Evolutionary conservation across 2,888 invertebrate species (phyloP), one percentile per base, ranked within the genome.

Genomic region (Archaeoteleia sp.): DNA sequence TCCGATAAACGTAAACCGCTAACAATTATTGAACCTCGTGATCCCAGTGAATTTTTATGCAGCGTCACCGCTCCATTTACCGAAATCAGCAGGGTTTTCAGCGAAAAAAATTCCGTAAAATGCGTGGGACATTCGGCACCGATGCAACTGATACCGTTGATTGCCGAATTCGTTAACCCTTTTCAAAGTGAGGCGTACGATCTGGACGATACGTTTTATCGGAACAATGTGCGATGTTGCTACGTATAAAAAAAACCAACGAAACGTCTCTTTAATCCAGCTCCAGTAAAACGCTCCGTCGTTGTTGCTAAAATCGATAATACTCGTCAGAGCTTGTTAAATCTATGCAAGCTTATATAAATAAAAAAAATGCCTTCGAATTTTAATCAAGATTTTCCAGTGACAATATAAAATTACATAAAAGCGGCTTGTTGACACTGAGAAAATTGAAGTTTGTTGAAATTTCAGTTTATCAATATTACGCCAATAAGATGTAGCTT

Each of bases 81-180:
- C 35, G 51, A 71, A 66, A 73, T 75, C 69, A 65, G 62, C 63
- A 15, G 37, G 55, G 62, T 65, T 68, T 60, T 63, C 29, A 23
- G 53, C 37, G 39, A 42, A 40, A 12, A 63, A 68, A 65, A 68
- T 25, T 51, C 17, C 35, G 53, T 68, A 54, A 69, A 73, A 69
- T 49, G 49, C 57, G 54, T 37, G 46, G 57, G 46, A 68, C 54
- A 54, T 51, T 45, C 45, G 35, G 49, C 49, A 27, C 57, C 61
- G 63, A 62, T 68, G 75, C 74, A 76, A 78, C 76, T 73, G 79
- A 81, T 79, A 77, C 68, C 72, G 69, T 73, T 79, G 77, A 79
- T 78, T 75, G 78, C 65, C 71, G 72, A 79, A 79, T 78, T 76
- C 76, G 74, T 72, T 73, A 72, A 70, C 69, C 73, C 71, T 74